Percentiles rank a stretch among this genome's conserved stretches.
Evolutionary conservation across 53 echinoderm and acorn worm species (phyloP).

Genomic region (Zoroaster sp.): DNA sequence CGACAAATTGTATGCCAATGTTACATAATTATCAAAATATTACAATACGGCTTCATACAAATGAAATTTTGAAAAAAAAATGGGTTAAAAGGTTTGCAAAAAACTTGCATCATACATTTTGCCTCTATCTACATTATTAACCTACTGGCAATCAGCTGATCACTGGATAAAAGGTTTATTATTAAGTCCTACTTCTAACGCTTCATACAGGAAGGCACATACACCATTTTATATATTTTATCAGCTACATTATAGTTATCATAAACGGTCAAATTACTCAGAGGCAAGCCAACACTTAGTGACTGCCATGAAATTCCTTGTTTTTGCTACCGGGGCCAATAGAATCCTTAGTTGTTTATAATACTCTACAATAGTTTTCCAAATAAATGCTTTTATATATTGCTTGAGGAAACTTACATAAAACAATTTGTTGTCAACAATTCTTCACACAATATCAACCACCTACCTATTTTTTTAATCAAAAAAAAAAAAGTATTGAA

Average conservation of each 20-base stretch:
- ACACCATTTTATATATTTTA: background rate
- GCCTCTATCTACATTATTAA: background rate
- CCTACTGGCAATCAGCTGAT: too few relatives aligned
- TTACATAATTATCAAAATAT: background rate
- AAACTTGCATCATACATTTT: background rate
- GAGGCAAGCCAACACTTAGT: background rate
- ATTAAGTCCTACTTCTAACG: background rate
- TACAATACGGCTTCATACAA: slow-evolving; percentile 8
- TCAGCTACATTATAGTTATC: slow-evolving; percentile 6
- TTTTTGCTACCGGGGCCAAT: too few relatives aligned
- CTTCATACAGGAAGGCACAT: background rate
- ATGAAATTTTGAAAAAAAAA: background rate
- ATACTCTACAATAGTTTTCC: background rate
- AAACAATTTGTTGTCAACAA: too few relatives aligned
- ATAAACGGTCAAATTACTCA: background rate
- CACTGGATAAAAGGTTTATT: background rate
- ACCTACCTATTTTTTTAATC: background rate
- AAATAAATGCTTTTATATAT: background rate
- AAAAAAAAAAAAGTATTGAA: background rate
- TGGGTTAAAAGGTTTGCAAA: background rate
- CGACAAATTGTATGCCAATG: background rate
- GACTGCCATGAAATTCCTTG: too few relatives aligned
- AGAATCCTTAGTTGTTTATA: background rate
- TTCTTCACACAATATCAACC: background rate
- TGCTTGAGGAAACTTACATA: background rate